Evolutionary conservation across 2,797 vertebrate species (phyloP), one percentile per base, ranked within the genome.

Genomic region (Tenualosa ilisha): DNA sequence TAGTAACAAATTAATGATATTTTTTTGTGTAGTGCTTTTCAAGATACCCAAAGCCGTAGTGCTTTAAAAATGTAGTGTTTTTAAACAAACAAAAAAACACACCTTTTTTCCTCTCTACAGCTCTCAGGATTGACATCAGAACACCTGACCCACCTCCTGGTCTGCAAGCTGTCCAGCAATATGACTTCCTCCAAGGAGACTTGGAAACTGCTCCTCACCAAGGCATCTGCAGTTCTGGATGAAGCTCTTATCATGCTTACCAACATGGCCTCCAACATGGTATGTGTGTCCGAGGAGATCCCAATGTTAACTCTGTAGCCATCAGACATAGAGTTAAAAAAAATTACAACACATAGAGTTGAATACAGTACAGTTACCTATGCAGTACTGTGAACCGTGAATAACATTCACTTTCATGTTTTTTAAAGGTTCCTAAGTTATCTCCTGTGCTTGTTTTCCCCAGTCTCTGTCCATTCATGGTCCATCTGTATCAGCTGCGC

Each of bases 141-240:
- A 85, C 91, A 94, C 54, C 90, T 95, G 90, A 91, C 49, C 82
- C 89, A 93, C 53, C 91, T 95, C 0, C 84, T 95, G 82, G 87
- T 84, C 75, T 95, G 94, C 82, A 24, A 93, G 68, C 90, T 94
- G 84, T 86, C 91, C 1, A 88, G 91, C 49, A 88, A 91, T 85
- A 91, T 84, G 90, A 86, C 85, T 81, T 83, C 81, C 68, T 93
- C 94, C 83, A 90, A 1, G 17, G 65, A 86, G 7, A 82, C 93
- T 40, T 95, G 93, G 94, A 94, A 94, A 90, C 43, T 92, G 85
- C 83, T 95, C 83, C 91, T 95, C 82, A 92, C 88, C 0, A 89
- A 91, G 46, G 51, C 90, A 0, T 90, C 91, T 24, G 0, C 0
- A 2, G 63, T 93, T 75, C 54, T 95, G 89, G 88, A 94, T 31